Conservation (phyloP, 2,797 vertebrate genomes). For the Adelosebastes latens region DNA sequence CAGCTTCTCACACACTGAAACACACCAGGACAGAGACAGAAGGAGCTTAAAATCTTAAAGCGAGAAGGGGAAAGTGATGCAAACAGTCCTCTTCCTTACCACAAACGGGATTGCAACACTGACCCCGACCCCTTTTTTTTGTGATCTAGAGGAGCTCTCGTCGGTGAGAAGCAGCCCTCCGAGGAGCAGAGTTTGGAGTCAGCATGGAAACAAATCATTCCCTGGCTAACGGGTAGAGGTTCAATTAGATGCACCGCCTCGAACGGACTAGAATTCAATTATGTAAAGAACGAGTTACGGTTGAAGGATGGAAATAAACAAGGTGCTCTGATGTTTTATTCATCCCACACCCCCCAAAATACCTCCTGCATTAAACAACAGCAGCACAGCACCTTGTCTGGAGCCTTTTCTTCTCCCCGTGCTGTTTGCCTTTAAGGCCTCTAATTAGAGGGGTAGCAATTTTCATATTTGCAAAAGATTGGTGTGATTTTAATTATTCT, state of each 20-base stretch:
- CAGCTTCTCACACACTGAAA: conserved; percentile 40
- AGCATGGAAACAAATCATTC: conserved; percentile 74
- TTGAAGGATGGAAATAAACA: conserved; percentile 78
- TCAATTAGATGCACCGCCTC: conserved; percentile 76
- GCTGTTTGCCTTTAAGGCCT: conserved; percentile 46
- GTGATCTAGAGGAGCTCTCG: not conserved
- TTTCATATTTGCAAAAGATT: conserved; percentile 39
- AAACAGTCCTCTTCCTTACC: conserved; percentile 28
- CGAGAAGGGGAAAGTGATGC: not conserved
- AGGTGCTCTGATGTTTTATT: conserved; percentile 78
- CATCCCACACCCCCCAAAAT: conserved; percentile 69
- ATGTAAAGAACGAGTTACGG: conserved; percentile 76
- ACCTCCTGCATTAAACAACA: conserved; percentile 71
- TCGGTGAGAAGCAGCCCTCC: conserved; percentile 6
- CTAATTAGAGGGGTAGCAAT: conserved; percentile 40
- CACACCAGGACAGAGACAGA: not conserved
- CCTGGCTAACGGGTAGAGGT: conserved; percentile 55
- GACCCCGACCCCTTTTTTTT: not conserved
- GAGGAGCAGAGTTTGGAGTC: conserved; percentile 49
- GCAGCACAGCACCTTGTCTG: conserved; percentile 36
- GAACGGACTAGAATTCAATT: conserved; percentile 69
- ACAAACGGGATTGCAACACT: conserved; percentile 27
- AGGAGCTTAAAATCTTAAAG: conserved; percentile 8
- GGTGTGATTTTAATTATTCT: conserved; percentile 34
- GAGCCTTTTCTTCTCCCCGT: not conserved